These are phyloP conservation scores for Diaperis boleti DNA, from an alignment of 2,888 invertebrate species.

Conservation along the genomic window DNA sequence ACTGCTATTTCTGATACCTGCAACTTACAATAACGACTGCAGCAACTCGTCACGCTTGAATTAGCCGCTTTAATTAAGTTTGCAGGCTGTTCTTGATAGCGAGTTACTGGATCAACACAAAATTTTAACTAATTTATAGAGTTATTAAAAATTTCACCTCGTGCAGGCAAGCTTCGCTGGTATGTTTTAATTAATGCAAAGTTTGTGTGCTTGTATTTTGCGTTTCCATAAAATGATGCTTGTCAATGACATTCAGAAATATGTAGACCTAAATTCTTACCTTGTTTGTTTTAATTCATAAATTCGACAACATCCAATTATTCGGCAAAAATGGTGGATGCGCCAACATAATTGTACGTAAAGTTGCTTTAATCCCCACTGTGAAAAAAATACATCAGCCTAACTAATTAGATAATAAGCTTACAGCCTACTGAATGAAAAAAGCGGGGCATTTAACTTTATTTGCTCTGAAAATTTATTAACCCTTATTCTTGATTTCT, in stretches of 20 bases:
- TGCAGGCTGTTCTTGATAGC: constrained; percentile 42
- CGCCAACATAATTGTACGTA: no score
- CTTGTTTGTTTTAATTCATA: no score
- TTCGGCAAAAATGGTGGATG: no score
- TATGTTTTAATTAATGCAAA: constrained; percentile 35
- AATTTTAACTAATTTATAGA: constrained; percentile 43
- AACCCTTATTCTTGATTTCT: no score
- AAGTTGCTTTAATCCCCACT: no score
- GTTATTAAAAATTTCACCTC: constrained; percentile 42
- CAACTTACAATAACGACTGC: constrained; percentile 46
- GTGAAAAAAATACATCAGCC: no score
- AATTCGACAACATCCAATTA: no score
- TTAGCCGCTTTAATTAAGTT: constrained; percentile 45
- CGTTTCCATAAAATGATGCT: constrained; percentile 5
- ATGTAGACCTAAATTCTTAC: neutral
- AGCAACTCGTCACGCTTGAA: constrained; percentile 44
- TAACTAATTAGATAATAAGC: no score
- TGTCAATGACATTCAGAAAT: constrained; percentile 12
- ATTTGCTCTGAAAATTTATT: no score
- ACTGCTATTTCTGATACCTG: constrained; percentile 38
- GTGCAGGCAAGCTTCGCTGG: constrained; percentile 29
- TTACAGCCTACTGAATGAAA: no score
- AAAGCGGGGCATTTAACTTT: no score
- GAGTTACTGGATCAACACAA: constrained; percentile 39
- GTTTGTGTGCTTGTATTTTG: constrained; percentile 20